Evolutionary conservation across 2,797 vertebrate species (phyloP).

Genomic region (Propithecus perrieri): DNA sequence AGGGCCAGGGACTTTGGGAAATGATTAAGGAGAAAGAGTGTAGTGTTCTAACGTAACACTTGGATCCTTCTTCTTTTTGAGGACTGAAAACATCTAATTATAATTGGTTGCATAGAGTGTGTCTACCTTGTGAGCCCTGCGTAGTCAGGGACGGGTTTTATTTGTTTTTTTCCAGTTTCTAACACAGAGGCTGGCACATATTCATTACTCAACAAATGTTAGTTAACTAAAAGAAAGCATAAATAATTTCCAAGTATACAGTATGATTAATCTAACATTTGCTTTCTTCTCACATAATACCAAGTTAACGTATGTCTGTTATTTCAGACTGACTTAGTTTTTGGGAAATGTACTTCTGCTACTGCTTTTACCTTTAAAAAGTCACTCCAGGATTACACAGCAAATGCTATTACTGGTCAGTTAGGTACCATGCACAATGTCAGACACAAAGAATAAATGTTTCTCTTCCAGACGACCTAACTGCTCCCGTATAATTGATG

Average conservation of each 20-base stretch:
- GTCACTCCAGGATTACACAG: too few relatives aligned
- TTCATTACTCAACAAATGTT: background rate
- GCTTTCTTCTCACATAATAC: conserved; percentile 5
- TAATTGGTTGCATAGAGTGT: background rate
- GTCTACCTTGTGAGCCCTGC: background rate
- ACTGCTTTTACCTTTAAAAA: conserved; percentile 51
- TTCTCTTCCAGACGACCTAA: too few relatives aligned
- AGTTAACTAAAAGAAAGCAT: background rate
- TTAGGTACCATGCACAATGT: too few relatives aligned
- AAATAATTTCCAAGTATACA: background rate
- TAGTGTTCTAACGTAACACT: background rate
- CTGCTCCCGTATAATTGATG: too few relatives aligned
- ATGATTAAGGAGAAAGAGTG: background rate
- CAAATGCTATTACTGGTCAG: too few relatives aligned
- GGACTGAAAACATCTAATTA: background rate
- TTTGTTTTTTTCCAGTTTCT: conserved; percentile 22
- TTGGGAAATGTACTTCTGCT: conserved; percentile 23
- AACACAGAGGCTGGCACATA: background rate
- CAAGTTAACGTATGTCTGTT: background rate
- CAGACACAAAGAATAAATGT: too few relatives aligned
- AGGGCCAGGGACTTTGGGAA: background rate
- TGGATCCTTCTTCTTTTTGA: background rate
- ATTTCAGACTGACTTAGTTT: conserved; percentile 22
- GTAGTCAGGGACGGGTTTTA: background rate
- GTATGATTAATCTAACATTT: background rate